These are phyloP conservation scores for Meleagris gallopavo DNA, from an alignment of 2,113 vertebrate species.

Conservation along the genomic window DNA sequence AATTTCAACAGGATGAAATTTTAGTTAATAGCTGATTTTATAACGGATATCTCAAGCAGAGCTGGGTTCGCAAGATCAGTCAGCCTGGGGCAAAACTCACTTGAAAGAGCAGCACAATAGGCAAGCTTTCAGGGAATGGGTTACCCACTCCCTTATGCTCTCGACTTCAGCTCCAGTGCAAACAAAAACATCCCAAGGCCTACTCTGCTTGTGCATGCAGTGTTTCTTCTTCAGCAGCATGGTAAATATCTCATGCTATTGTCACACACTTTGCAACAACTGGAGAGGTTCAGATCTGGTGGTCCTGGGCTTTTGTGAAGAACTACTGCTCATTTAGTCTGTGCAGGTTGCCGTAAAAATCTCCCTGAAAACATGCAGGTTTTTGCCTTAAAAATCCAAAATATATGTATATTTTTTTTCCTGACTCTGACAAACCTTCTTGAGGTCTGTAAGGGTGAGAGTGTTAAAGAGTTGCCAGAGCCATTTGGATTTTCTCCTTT, in stretches of 20 bases:
- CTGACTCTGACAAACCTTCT: background rate
- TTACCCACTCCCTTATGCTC: background rate
- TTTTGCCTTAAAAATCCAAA: background rate
- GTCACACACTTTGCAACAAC: background rate
- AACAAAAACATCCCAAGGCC: background rate
- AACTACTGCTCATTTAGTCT: background rate
- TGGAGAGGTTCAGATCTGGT: background rate
- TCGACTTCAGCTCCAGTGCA: background rate
- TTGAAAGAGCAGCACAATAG: conserved; percentile 16
- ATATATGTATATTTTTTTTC: background rate
- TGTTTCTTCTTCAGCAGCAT: background rate
- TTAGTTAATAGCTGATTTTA: conserved; percentile 45
- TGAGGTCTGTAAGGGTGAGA: background rate
- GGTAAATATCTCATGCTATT: background rate
- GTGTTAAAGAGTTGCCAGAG: background rate
- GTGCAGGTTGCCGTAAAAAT: background rate
- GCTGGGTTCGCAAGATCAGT: conserved; percentile 30
- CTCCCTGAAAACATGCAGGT: background rate
- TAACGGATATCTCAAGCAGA: conserved; percentile 30
- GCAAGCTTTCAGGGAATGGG: conserved; percentile 13
- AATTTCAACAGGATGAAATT: conserved; percentile 41
- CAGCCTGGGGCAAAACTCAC: conserved; percentile 20
- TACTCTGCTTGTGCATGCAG: background rate
- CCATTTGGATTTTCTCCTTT: background rate
- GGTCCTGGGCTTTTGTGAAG: fast-evolving